Conservation (phyloP, 2,797 vertebrate species). For the Sebastes trivittatus region DNA sequence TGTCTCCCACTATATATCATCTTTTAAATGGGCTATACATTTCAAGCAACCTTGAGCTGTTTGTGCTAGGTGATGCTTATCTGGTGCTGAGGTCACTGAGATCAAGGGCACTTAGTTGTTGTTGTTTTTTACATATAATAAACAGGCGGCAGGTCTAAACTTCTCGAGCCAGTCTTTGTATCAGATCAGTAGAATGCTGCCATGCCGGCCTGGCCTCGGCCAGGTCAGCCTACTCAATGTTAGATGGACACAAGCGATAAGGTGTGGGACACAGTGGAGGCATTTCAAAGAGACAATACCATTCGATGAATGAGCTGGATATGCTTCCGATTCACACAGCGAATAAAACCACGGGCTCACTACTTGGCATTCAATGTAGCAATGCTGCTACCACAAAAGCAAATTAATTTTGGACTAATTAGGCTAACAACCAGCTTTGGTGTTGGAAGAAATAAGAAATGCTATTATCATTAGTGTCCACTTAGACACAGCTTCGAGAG, state of each 20-base stretch:
- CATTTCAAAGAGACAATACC: conserved; percentile 26
- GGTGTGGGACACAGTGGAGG: conserved; percentile 18
- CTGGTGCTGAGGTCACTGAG: conserved; percentile 58
- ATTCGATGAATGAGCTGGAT: conserved; percentile 17
- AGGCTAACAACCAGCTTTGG: conserved; percentile 58
- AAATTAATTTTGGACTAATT: conserved; percentile 73
- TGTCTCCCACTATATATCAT: conserved; percentile 38
- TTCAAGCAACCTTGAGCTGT: conserved; percentile 77
- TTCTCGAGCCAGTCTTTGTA: conserved; percentile 41
- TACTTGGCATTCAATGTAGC: conserved; percentile 51
- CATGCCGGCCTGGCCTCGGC: not conserved
- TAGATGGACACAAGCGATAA: conserved; percentile 66
- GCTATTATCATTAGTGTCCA: conserved; percentile 58
- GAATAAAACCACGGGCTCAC: conserved; percentile 31
- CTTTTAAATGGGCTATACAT: conserved; percentile 66
- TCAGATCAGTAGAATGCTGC: conserved; percentile 50
- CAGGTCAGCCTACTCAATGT: conserved; percentile 61
- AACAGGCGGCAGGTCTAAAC: conserved; percentile 21
- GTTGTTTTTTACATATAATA: not conserved
- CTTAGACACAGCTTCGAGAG: conserved; percentile 44
- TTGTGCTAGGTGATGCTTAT: conserved; percentile 72
- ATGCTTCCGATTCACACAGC: conserved; percentile 23
- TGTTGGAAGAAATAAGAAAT: conserved; percentile 58
- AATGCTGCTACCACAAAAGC: conserved; percentile 53
- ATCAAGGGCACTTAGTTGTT: conserved; percentile 51